Base-by-base conservation (phyloP, 1,140 invertebrate genomes). In the Drosophila navojoa region DNA sequence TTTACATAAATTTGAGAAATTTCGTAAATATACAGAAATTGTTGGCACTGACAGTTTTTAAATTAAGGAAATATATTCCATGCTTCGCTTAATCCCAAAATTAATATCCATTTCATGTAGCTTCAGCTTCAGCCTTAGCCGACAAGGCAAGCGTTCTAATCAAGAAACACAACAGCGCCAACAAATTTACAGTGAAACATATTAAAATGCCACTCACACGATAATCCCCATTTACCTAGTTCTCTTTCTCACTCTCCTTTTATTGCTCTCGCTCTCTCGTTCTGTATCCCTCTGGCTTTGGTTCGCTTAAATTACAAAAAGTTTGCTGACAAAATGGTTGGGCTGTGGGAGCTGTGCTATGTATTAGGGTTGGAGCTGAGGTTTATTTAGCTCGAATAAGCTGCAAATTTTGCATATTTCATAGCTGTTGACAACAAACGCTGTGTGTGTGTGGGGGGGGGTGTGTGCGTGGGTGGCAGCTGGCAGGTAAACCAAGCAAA, bases 151-250 rank as follows among this genome's bases (percentile, higher is more conserved):
- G 29, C 40, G 27, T 38, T 53, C 57, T 35, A 57, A 53, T 61
- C 68, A 64, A 57, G 40, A 67, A 57, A 59, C 35, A 47, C 58
- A 71, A 49, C 35, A 59, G 62, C 73, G 52, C 52, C 58, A 77
- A 74, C 64, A 61, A 71, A 71, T 86, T 86, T 78, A 77, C 80
- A 73, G 67, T 69, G 78, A 87, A 86, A 86, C 77, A 87, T 87
- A 87, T 87, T 87, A 87, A 87, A 87, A 87, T 87, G 82, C 82
- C 82, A 87, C 82, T 87, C 84, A 82, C 72, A 87, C 66, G 82
- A 71, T 86, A 86, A 86, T 72, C 69, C 64, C 76, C 62, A 22
- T 70, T 85, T 75, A 44, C 42, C 42, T 44, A n/a, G 13, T 16
- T 16, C 42, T 44, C 66, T 32, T 44, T 22, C 13, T 9, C 13